Evolutionary conservation across 2,888 invertebrate genomes (phyloP), one percentile per base, ranked within the genome.

Genomic region (Saturnia pavonia): DNA sequence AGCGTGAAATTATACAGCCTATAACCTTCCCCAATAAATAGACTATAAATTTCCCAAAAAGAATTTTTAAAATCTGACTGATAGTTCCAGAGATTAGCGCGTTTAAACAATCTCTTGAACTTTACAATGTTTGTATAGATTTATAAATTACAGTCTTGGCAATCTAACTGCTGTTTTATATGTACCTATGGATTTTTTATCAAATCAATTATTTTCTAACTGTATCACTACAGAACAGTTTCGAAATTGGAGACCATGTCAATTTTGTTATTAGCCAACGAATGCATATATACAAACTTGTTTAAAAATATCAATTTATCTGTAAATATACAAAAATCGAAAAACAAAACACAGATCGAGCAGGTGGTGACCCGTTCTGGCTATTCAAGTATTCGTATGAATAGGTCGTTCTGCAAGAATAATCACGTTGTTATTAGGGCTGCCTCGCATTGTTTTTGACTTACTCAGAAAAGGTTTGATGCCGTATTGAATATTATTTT

Each of bases 341-440:
- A 25, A 19, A 71, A 45, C 40, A 71, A 45, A 63, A 65, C 65
- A 65, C 65, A 42, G 51, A 68, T 60, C 45, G 63, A 45, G 71
- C 68, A 69, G 68, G 71, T 71, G 71, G 22, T 42, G 42, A 67
- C 40, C n/a, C 34, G 48, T 48, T 68, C 54, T 51, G 14, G 22
- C 57, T 25, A 45, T 42, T 42, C 67, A 51, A 54, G 66, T 67
- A 70, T 70, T 51, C 70, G 51, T 54, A 67, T 43, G 42, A 54
- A 54, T 54, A 48, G 48, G 48, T 43, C 40, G 25, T 40, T 40
- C 65, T 34, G 65, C 51, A 16, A 22, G 19, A 51, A n/a, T 51
- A 70, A 65, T 63, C 66, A 43, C 42, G 51, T 70, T 67, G 14
- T 12, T 40, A 40, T n/a, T 27, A 70, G 70, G 70, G 70, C 42